These are phyloP conservation scores for Silvanus unidentatus DNA, from an alignment of 2,888 invertebrate species.

Conservation along the genomic window DNA sequence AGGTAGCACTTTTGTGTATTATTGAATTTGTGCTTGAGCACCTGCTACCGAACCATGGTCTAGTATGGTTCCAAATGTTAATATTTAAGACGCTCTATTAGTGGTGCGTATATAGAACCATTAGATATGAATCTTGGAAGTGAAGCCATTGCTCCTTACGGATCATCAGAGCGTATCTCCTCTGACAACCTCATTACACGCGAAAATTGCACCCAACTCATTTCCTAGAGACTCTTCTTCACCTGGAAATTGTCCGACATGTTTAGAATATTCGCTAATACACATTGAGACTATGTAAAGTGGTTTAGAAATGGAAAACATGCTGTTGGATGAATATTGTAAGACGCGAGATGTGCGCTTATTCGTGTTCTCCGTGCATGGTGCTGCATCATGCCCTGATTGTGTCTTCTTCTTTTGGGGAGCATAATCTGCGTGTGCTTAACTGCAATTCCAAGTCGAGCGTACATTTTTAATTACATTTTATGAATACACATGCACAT, in stretches of 20 bases:
- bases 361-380: too few relatives aligned
- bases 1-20: too few relatives aligned
- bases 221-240: conserved; percentile 19
- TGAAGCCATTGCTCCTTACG: conserved; percentile 40
- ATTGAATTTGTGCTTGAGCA: neutral
- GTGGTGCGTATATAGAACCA: conserved; percentile 27
- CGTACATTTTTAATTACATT: conserved; percentile 12
- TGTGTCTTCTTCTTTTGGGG: neutral
- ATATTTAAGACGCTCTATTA: conserved; percentile 26
- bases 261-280: conserved; percentile 8
- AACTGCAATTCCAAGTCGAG: conserved; percentile 7
- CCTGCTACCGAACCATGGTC: conserved; percentile 2
- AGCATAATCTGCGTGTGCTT: neutral
- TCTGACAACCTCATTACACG: conserved; percentile 42
- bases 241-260: neutral
- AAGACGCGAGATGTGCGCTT: too few relatives aligned
- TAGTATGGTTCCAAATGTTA: conserved; percentile 7
- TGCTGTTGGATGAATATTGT: too few relatives aligned
- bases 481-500: conserved; percentile 1
- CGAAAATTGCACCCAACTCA: conserved; percentile 35
- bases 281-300: too few relatives aligned
- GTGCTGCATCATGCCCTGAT: too few relatives aligned
- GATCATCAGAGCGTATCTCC: conserved; percentile 42
- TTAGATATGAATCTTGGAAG: conserved; percentile 31
- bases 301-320: too few relatives aligned